phyloP scores from a whole-genome alignment of 2,888 invertebrate genomes.

The Dicranocentrus wangi region DNA sequence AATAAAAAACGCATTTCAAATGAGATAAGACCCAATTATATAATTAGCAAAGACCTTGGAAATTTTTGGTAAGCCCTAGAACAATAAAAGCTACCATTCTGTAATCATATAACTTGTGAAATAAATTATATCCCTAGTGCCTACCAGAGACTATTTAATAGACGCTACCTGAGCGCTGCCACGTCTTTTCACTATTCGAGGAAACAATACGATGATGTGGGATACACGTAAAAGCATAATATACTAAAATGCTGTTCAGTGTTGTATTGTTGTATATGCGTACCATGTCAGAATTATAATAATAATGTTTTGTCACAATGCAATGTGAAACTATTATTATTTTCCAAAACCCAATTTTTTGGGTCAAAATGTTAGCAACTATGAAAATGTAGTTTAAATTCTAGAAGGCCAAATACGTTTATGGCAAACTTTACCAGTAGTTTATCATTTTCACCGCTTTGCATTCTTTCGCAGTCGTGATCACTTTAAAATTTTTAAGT shows the following conservation, averaged over 20 bases:
- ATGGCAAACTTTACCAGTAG: not conserved
- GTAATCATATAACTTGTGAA: too few species aligned
- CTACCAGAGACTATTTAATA: too few species aligned
- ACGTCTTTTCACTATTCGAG: too few species aligned
- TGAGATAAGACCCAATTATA: slow-evolving; percentile 41
- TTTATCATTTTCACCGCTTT: not conserved
- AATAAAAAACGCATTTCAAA: not conserved
- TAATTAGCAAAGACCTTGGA: slow-evolving; percentile 58
- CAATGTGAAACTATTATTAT: slow-evolving; percentile 1
- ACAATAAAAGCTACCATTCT: slow-evolving; percentile 31
- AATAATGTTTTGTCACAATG: not conserved
- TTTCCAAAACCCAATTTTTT: slow-evolving; percentile 11
- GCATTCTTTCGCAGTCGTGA: not conserved
- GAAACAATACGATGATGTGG: too few species aligned
- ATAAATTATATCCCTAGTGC: not conserved
- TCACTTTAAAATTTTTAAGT: slow-evolving; percentile 1
- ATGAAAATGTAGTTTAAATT: not conserved
- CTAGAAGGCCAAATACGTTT: not conserved
- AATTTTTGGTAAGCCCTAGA: slow-evolving; percentile 52
- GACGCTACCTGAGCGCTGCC: not conserved
- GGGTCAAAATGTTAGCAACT: slow-evolving; percentile 20
- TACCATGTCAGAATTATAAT: slow-evolving; percentile 1
- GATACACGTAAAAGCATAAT: not conserved
- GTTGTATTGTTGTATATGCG: not conserved
- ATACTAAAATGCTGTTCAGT: too few species aligned